Percentiles rank a stretch among this genome's conserved stretches.
phyloP scores from a whole-genome alignment of 1,140 invertebrate species.

The Alviniconcha marisindica region DNA sequence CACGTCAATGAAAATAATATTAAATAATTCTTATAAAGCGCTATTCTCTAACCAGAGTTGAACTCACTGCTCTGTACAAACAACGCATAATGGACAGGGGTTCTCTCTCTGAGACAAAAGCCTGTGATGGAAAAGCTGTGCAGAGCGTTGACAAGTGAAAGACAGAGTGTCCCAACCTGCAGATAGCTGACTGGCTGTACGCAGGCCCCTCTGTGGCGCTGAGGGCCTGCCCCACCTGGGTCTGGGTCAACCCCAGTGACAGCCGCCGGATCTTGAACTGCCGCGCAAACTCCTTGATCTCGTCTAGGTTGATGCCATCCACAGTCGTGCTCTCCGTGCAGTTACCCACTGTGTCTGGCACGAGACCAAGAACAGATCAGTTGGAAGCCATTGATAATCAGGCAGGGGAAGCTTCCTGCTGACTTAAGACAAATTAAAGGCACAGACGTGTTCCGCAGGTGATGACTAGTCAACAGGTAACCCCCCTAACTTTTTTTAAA shows the following conservation, averaged over 20 bases:
- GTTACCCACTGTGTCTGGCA: slow-evolving; percentile 87
- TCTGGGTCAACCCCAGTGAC: slow-evolving; percentile 95
- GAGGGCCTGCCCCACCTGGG: slow-evolving; percentile 90
- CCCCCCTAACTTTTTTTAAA: too few species aligned
- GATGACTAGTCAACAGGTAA: neutral
- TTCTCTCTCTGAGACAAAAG: too few species aligned
- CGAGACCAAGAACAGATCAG: neutral
- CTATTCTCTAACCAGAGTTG: too few species aligned
- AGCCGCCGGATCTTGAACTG: slow-evolving; percentile 95
- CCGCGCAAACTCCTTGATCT: slow-evolving; percentile 99
- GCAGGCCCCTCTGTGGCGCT: slow-evolving; percentile 97
- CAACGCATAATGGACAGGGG: too few species aligned
- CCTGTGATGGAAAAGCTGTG: too few species aligned
- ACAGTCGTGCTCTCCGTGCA: slow-evolving; percentile 92
- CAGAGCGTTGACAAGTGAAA: too few species aligned
- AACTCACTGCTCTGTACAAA: too few species aligned
- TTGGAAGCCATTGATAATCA: neutral
- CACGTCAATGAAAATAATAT: too few species aligned
- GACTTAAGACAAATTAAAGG: neutral
- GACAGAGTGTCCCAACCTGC: slow-evolving; percentile 90
- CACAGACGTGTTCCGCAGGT: neutral
- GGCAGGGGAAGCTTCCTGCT: neutral
- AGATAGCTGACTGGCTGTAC: slow-evolving; percentile 99
- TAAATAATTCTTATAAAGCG: too few species aligned
- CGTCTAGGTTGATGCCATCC: slow-evolving; percentile 97